These are phyloP conservation scores for Synergus itoensis DNA, from an alignment of 2,888 invertebrate genomes.

Conservation along the genomic window DNA sequence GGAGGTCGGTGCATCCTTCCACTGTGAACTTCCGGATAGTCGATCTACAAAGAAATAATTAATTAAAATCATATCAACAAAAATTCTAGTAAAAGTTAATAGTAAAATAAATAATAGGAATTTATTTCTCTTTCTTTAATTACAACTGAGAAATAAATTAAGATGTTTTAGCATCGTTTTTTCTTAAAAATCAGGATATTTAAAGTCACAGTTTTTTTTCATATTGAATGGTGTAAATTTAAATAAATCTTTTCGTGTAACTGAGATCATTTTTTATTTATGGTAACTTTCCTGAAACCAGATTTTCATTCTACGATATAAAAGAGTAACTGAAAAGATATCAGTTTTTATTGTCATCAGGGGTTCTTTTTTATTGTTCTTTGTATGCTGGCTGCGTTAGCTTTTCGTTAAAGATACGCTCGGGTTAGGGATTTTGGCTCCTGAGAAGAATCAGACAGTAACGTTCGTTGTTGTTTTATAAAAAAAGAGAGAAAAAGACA, in stretches of 20 bases:
- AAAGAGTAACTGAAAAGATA: background rate
- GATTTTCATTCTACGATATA: background rate
- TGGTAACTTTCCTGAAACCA: too few relatives aligned
- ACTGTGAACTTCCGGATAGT: slow-evolving; percentile 83
- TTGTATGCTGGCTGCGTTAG: slow-evolving; percentile 32
- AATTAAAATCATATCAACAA: background rate
- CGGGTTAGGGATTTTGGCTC: slow-evolving; percentile 19
- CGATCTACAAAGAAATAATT: slow-evolving; percentile 81
- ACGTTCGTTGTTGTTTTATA: background rate
- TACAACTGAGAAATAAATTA: too few relatives aligned
- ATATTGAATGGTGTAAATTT: too few relatives aligned
- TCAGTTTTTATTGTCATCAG: slow-evolving; percentile 7
- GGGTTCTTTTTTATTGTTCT: background rate
- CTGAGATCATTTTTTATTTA: too few relatives aligned
- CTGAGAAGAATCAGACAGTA: slow-evolving; percentile 27
- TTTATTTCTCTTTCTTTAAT: too few relatives aligned
- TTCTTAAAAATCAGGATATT: too few relatives aligned
- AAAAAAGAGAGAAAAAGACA: slow-evolving; percentile 46
- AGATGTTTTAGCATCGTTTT: too few relatives aligned
- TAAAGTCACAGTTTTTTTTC: too few relatives aligned
- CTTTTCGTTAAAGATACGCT: slow-evolving; percentile 22
- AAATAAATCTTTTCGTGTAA: too few relatives aligned
- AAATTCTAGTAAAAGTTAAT: too few relatives aligned
- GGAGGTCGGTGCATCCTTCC: slow-evolving; percentile 78
- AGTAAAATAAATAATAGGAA: too few relatives aligned